These are phyloP conservation scores for Epizoanthus stellaris DNA, from an alignment of 92 coral and sea anemone genomes.

Conservation along the genomic window DNA sequence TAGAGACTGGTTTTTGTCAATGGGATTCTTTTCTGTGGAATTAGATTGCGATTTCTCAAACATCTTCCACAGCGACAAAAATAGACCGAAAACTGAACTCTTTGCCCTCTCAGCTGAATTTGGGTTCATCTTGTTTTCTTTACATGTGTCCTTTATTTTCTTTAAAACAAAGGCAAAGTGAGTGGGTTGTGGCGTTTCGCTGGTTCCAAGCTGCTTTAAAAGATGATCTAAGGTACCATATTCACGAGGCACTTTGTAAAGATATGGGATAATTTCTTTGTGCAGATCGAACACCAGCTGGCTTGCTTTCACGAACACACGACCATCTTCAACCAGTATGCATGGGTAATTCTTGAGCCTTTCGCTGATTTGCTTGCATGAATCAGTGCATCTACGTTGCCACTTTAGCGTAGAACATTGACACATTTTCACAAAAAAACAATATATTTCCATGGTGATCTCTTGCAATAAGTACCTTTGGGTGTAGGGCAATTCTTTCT, in stretches of 20 bases:
- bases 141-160: constrained; percentile 35
- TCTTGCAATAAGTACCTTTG: constrained; percentile 38
- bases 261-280: constrained; percentile 43
- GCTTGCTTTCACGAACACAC: constrained; percentile 44
- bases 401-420: constrained; percentile 25
- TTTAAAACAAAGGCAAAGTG: constrained; percentile 46
- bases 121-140: constrained; percentile 34
- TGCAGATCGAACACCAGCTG: constrained; percentile 44
- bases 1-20: background rate
- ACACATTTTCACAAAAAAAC: constrained; percentile 49
- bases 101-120: constrained; percentile 37
- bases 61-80: constrained; percentile 21
- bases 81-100: constrained; percentile 43
- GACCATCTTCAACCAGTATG: constrained; percentile 36
- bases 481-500: constrained; percentile 57
- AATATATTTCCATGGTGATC: constrained; percentile 61
- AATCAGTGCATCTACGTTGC: constrained; percentile 10
- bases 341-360: constrained; percentile 8
- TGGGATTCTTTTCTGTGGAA: background rate
- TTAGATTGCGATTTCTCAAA: background rate
- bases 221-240: constrained; percentile 38
- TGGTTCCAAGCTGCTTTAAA: constrained; percentile 52
- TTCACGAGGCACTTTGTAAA: constrained; percentile 53
- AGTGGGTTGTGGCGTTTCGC: constrained; percentile 31
- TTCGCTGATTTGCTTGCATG: constrained; percentile 4